phyloP scores from a whole-genome alignment of 2,797 vertebrate species.

The Poeciliopsis turneri region DNA sequence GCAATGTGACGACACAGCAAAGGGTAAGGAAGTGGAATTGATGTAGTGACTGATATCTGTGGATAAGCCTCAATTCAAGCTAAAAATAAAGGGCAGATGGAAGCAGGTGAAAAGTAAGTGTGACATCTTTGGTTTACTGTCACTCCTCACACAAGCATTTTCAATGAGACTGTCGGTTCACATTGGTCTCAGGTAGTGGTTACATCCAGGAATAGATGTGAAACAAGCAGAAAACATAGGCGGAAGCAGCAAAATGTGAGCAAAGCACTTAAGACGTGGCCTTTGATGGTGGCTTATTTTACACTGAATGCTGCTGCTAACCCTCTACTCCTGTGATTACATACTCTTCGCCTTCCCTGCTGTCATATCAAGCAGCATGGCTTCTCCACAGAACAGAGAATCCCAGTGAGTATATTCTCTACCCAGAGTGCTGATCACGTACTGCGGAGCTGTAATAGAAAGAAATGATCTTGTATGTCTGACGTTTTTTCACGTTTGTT shows the following conservation, averaged over 20 bases:
- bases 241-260: constrained; percentile 21
- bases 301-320: constrained; percentile 1
- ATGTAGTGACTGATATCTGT: constrained; percentile 34
- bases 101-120: constrained; percentile 46
- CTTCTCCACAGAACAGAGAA: constrained; percentile 3
- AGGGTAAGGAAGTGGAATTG: constrained; percentile 14
- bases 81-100: constrained; percentile 48
- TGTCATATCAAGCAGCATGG: constrained; percentile 7
- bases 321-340: background rate
- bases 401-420: constrained; percentile 18
- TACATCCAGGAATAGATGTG: constrained; percentile 53
- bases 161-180: constrained; percentile 48
- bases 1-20: too few relatives aligned
- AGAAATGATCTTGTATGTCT: constrained; percentile 20
- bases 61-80: constrained; percentile 41
- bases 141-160: constrained; percentile 42
- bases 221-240: constrained; percentile 37
- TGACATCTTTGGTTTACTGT: constrained; percentile 54
- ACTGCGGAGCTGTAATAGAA: constrained; percentile 26
- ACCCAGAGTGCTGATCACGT: constrained; percentile 34
- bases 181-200: constrained; percentile 46
- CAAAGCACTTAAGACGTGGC: constrained; percentile 6
- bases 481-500: constrained; percentile 1
- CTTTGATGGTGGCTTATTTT: constrained; percentile 32
- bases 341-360: constrained; percentile 9